phyloP scores from a whole-genome alignment of 2,113 vertebrate species.

The Anser cygnoides region DNA sequence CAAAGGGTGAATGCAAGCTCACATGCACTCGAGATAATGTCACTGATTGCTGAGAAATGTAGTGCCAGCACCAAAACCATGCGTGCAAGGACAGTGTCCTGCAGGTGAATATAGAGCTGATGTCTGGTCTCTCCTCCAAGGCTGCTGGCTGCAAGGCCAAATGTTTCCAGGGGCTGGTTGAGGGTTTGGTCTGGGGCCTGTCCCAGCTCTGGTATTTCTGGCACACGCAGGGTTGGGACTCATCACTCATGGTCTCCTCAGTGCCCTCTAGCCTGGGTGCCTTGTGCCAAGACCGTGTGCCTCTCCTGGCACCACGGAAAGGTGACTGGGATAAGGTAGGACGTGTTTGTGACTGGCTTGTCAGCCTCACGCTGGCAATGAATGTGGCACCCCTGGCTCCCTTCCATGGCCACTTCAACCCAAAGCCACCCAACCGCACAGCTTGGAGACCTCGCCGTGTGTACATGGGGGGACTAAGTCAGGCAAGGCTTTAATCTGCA shows the following conservation, averaged over 20 bases:
- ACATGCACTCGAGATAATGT: neutral
- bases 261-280: neutral
- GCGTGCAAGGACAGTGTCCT: neutral
- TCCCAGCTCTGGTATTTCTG: neutral
- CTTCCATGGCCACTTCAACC: rapidly evolving
- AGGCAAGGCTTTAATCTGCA: neutral
- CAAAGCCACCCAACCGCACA: neutral
- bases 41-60: neutral
- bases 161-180: neutral
- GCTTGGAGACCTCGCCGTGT: neutral
- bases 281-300: neutral
- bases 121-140: rapidly evolving
- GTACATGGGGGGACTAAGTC: neutral
- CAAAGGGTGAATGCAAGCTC: neutral
- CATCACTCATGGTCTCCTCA: neutral
- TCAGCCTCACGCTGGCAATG: neutral
- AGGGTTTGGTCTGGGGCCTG: neutral
- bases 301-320: neutral
- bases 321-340: neutral
- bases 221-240: neutral
- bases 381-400: neutral
- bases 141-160: neutral
- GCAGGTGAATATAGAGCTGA: neutral
- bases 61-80: neutral
- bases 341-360: rapidly evolving